phyloP scores from a whole-genome alignment of 92 coral and sea anemone species.

The Virgularia gustaviana region DNA sequence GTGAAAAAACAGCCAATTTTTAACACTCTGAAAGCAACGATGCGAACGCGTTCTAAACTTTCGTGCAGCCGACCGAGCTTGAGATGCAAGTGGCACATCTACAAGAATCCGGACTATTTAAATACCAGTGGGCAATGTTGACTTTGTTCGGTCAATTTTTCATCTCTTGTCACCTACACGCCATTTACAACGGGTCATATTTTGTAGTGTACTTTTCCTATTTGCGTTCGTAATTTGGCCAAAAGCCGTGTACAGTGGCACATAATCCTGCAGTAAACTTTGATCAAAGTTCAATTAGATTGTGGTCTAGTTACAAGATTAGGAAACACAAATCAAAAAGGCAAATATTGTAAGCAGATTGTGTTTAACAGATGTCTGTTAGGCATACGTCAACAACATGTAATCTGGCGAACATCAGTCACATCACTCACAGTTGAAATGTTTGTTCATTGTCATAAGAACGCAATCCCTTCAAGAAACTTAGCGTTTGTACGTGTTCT shows the following conservation, averaged over 20 bases:
- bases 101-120: background rate
- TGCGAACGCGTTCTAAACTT: too few species aligned
- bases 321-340: background rate
- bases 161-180: background rate
- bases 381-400: too few species aligned
- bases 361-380: too few species aligned
- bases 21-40: too few species aligned
- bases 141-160: background rate
- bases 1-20: too few species aligned
- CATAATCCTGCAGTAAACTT: background rate
- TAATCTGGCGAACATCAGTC: too few species aligned
- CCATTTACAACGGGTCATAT: background rate
- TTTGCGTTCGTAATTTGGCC: background rate
- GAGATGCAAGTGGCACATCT: background rate
- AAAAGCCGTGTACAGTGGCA: background rate
- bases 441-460: too few species aligned
- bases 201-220: background rate
- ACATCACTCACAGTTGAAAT: too few species aligned
- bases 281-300: too few species aligned
- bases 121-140: conserved; percentile 26
- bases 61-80: background rate
- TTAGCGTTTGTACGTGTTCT: too few species aligned
- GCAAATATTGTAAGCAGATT: too few species aligned
- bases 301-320: background rate
- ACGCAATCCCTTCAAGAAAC: too few species aligned